Base-by-base conservation (phyloP, 2,888 invertebrate species). In the Lottia gigantea region DNA sequence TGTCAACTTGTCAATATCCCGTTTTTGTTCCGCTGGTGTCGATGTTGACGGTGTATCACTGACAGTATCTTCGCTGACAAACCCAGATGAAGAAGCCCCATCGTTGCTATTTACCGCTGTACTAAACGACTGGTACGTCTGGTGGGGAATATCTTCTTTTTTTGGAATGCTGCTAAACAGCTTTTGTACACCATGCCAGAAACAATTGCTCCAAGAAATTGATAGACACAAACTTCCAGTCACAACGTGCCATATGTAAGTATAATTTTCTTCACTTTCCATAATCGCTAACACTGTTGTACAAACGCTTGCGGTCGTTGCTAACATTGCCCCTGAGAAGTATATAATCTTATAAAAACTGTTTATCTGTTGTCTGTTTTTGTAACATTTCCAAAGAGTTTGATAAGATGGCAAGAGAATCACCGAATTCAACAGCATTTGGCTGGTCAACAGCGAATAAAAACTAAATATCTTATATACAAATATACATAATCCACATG, bases 401-500 rank as follows among this genome's bases (percentile, higher is more conserved):
- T 66, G 64, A 25, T 73, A 2, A 40, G 76, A 70, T 8, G 83
- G 81, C 2, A 80, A 26, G 3, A 82, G 12, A 63, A 80, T 78
- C 14, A 82, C 77, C 19, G 76, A 68, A 19, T 79, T 77, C 78
- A 82, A 76, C 12, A 83, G 66, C 11, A 79, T 68, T 6, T 83
- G 68, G 4, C 73, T 71, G 45, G 78, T 47, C 0, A 74, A 66
- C 0, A 73, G 68, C 1, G 67, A 62, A 14, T 72, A 67, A 0
- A 73, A 40, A 1, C 76, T 70, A 26, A 85, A 75, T 1, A 83
- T 72, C 19, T 79, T 79, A 49, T 81, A 74, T 0, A 77, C 76
- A 65, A 85, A 78, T 7, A 85, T n/a, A 45, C 78, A 77, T 11
- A 83, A 61, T 0, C 85, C 86, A 11, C 74, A 62, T 0, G 82